Percentiles rank a stretch among this genome's conserved stretches.
Conservation (phyloP, 1,140 invertebrate species). For the Cataglyphis hispanica region DNA sequence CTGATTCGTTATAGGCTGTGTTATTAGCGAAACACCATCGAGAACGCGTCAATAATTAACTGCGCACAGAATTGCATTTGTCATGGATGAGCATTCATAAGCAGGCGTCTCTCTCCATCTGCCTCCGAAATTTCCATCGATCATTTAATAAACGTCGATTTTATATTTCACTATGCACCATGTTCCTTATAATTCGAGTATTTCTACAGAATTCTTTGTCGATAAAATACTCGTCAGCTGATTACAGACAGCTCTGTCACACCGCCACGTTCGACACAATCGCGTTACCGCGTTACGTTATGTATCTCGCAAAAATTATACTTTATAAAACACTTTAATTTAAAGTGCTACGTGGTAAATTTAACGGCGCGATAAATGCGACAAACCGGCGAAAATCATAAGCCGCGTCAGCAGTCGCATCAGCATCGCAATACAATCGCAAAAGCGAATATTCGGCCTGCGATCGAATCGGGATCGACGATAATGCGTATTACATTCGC, state of each 20-base stretch:
- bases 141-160: slow-evolving; percentile 33
- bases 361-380: slow-evolving; percentile 40
- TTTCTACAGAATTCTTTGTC: background rate
- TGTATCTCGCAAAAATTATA: background rate
- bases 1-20: background rate
- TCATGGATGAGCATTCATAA: slow-evolving; percentile 46
- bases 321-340: slow-evolving; percentile 35
- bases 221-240: slow-evolving; percentile 36
- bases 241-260: slow-evolving; percentile 37
- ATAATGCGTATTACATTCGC: background rate
- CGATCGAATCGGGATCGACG: background rate
- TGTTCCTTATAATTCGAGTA: background rate
- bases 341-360: slow-evolving; percentile 40
- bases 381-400: slow-evolving; percentile 28
- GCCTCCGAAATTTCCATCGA: slow-evolving; percentile 35
- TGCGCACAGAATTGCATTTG: slow-evolving; percentile 48
- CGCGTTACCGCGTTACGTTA: background rate
- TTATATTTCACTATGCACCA: slow-evolving; percentile 12
- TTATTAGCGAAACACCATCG: slow-evolving; percentile 42
- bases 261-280: slow-evolving; percentile 44
- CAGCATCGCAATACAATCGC: slow-evolving; percentile 34
- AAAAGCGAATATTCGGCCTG: slow-evolving; percentile 18
- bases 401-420: slow-evolving; percentile 45
- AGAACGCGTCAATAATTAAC: slow-evolving; percentile 51
- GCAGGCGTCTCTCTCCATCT: too few relatives aligned